Base-by-base conservation (phyloP, 2,888 invertebrate species). In the Nomada goodeniana region DNA sequence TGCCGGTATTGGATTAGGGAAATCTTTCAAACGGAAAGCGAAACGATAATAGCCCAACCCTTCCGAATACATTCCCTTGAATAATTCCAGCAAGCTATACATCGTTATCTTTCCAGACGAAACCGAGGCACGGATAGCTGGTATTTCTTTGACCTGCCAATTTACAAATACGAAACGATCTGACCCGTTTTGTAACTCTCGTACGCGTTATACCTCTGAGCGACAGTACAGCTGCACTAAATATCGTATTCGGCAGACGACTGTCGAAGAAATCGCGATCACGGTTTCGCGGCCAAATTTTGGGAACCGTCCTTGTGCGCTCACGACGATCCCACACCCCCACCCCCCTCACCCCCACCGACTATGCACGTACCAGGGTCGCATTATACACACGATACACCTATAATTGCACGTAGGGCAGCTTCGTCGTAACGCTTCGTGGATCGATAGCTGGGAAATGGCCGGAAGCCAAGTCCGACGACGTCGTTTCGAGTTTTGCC, bases 401-500 rank as follows among this genome's bases (percentile, higher is more conserved):
- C 91, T 92, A 92, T 92, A 91, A 92, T 92, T 92, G 91, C 91
- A 91, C 91, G 89, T 91, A 89, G 90, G 90, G 90, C 89, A 89
- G 86, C 88, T 88, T 91, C 89, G 91, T 90, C 89, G 90, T 91
- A 91, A 92, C 92, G 91, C 91, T 91, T 92, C 89, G 91, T 90
- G 92, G 92, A 92, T 92, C 92, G 92, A 92, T 92, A 92, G 91
- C 90, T 89, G 87, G 92, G 91, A 92, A 92, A 92, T 92, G 92
- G 92, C 92, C 92, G 92, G 92, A 92, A 92, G 92, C 92, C 92
- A 92, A 92, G 92, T 92, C 91, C 92, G 92, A 90, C 92, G 91
- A 91, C 91, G 91, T 92, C 92, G 92, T 92, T 92, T 92, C 92
- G 92, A 92, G 92, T 92, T 92, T 92, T 92, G 91, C 91, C 90